Base-by-base conservation (phyloP, 2,113 vertebrate species). In the Macaca nemestrina region DNA sequence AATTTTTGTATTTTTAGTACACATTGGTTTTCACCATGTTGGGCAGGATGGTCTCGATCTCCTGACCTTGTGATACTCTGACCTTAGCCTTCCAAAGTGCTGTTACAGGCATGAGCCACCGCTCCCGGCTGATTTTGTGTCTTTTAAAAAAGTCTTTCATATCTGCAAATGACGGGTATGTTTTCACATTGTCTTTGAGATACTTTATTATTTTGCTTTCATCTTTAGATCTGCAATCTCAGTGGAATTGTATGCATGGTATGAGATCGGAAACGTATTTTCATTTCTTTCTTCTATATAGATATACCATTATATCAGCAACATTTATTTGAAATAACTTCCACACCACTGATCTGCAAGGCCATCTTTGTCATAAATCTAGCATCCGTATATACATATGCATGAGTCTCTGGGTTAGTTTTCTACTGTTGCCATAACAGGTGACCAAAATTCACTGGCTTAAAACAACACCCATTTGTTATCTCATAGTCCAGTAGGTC, bases 81-180 rank as follows among this genome's bases (percentile, higher is more conserved):
- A 55, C 52, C 18, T 55, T 20, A 2, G 6, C 18, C 52, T 55
- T 20, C 52, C 52, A 55, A 55, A 55, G 6, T 20, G 52, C 6
- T 55, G 52, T 20, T 55, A 55, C 6, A 55, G 52, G 52, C 52
- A 7, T 55, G 52, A 55, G 52, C 6, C 52, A 55, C 52, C 18
- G 6, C 0, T 0, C 18, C 18, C 2, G 0, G 6, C 18, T 6
- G 23, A 57, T 45, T 80, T 35, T 64, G 61, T 6, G 61, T 64
- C 27, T 64, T 82, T 83, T 8, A 4, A 82, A 82, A 83, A 80
- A 18, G 2, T 10, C 16, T 55, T 64, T 8, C 6, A 5, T 3
- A 45, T 79, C 35, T 45, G 32, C 13, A n/a, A 43, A 17, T 85
- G 67, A 22, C n/a, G 43, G 5, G 2, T 10, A n/a, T 2, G 48